Evolutionary conservation across 2,797 vertebrate species (phyloP), one percentile per base, ranked within the genome.

Genomic region (Sebastolobus alascanus): DNA sequence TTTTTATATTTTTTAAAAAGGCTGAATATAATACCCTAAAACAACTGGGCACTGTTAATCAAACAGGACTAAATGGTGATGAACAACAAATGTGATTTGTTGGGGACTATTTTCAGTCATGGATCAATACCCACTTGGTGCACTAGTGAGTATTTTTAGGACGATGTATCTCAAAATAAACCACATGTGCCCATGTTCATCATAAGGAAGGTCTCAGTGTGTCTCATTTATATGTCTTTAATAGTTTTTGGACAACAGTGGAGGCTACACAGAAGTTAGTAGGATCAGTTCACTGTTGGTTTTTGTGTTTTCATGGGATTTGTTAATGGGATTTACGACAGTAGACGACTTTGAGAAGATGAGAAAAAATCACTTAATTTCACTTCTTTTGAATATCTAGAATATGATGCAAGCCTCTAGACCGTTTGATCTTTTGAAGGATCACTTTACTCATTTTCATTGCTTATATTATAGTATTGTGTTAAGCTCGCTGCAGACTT

Each of bases 401-500:
- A 33, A 63, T 67, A n/a, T 59, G n/a, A 74, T 68, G 31, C 68
- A 25, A 83, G 11, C 31, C 35, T 68, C 40, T 14, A 9, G 20
- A 46, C 27, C 8, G 63, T 79, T 70, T 79, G 46, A 77, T 77
- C 38, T 64, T 64, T 13, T 66, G 10, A 64, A 78, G 54, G 25
- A 72, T 75, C 22, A 54, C 70, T 77, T 71, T 33, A 40, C 6
- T 14, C 6, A n/a, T 25, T 89, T 83, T 55, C 58, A 35, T 8
- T 22, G 54, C 50, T 77, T 18, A 63, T 46, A 4, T 37, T 9
- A 60, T 37, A 55, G 29, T 29, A 55, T 37, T 69, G 25, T 68
- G 27, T 52, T 11, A 43, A 69, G 29, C 66, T 58, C 25, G 6
- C 54, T 27, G 27, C 25, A 54, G 56, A 66, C 60, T 79, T 65